These are phyloP conservation scores for Neomorphus geoffroyi DNA, from an alignment of 2,797 vertebrate genomes.

Conservation along the genomic window DNA sequence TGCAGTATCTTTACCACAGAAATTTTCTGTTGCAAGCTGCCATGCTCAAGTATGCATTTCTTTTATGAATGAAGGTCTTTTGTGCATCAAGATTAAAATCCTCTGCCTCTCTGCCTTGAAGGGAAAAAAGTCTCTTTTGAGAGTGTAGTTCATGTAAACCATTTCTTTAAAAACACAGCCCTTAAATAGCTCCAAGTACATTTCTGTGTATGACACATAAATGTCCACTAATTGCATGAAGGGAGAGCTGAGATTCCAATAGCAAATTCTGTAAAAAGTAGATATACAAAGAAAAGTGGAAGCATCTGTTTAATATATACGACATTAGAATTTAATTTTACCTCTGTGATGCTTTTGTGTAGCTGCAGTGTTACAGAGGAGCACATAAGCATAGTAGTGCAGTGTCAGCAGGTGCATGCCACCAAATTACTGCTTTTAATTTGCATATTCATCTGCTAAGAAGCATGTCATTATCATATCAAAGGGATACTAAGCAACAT, in stretches of 20 bases:
- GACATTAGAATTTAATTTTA: conserved; percentile 87
- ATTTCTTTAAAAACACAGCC: conserved; percentile 78
- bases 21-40: conserved; percentile 63
- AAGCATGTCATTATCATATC: conserved; percentile 99
- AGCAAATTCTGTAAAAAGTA: conserved; percentile 82
- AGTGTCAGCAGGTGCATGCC: conserved; percentile 98
- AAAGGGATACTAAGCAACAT: conserved; percentile 97
- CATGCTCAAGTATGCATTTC: conserved; percentile 63
- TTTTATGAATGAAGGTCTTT: conserved; percentile 77
- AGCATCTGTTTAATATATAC: conserved; percentile 88
- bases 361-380: conserved; percentile 83
- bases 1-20: conserved; percentile 51
- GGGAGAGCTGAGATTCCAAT: conserved; percentile 79
- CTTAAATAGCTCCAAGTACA: conserved; percentile 76
- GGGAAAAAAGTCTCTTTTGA: conserved; percentile 70
- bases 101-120: conserved; percentile 70
- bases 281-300: conserved; percentile 85
- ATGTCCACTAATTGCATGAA: conserved; percentile 85
- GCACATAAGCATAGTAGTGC: conserved; percentile 88
- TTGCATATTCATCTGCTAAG: conserved; percentile 97
- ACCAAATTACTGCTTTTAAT: conserved; percentile 97
- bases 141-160: conserved; percentile 75
- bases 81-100: conserved; percentile 77
- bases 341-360: conserved; percentile 86
- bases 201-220: conserved; percentile 78